phyloP scores from a whole-genome alignment of 37 sponge, comb jelly and placozoan genomes.

The Oscarella lobularis region DNA sequence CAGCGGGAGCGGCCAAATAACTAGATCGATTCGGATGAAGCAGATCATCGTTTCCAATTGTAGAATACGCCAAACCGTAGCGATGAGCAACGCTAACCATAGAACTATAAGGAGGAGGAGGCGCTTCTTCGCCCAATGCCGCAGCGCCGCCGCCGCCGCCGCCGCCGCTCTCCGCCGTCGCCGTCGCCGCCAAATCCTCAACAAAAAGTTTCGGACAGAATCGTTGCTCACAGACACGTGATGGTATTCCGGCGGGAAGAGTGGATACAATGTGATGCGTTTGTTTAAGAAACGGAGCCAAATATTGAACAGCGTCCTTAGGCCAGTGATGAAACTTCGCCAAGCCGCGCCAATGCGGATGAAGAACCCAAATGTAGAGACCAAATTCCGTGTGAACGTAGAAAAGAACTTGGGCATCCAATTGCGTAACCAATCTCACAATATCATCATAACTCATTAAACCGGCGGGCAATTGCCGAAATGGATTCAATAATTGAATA shows the following conservation, averaged over 20 bases:
- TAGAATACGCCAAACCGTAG: neutral
- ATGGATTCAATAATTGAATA: neutral
- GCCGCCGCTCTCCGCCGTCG: neutral
- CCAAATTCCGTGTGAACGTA: neutral
- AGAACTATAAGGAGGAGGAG: constrained; percentile 1
- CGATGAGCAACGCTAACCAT: constrained; percentile 3
- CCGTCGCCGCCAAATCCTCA: too few species aligned
- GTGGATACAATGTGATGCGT: neutral
- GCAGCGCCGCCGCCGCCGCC: neutral
- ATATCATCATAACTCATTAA: neutral
- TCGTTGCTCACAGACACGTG: constrained; percentile 1
- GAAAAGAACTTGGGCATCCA: neutral
- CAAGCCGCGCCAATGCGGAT: neutral
- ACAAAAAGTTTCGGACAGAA: neutral
- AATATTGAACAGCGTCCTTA: neutral
- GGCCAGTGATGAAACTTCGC: neutral
- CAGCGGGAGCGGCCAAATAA: neutral
- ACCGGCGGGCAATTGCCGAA: neutral
- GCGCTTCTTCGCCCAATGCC: neutral
- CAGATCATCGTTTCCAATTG: constrained; percentile 1
- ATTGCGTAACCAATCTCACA: neutral
- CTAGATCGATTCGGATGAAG: neutral
- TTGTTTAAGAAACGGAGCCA: neutral
- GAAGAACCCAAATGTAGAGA: constrained; percentile 3
- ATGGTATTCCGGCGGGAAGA: neutral